Base-by-base conservation (phyloP, 1,140 invertebrate genomes). In the Hormaphis cornu region DNA sequence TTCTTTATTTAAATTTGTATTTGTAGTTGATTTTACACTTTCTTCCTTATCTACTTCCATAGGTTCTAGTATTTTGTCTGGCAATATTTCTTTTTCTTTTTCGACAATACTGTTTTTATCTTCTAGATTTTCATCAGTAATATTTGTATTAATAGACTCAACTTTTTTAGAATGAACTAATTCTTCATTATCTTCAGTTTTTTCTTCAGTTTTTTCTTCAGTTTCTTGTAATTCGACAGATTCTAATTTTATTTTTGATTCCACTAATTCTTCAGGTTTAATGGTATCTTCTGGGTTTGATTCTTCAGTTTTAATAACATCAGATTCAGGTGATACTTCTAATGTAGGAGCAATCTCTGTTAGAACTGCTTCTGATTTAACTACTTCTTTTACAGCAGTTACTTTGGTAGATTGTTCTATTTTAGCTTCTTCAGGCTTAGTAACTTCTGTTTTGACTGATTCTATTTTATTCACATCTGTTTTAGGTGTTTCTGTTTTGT, bases 1-100 rank as follows among this genome's bases (percentile, higher is more conserved):
- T 22, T 72, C 40, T 40, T 73, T 69, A 3, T 69, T 59, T 54
- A 53, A 33, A 28, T 24, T 56, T 40, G 73, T 30, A 44, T 46
- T 16, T 3, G 24, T 10, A 22, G 18, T 63, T 3, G n/a, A 6
- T 46, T 46, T 16, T 46, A 14, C 48, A 69, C 74, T 72, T 46
- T 75, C 74, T 37, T 74, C 72, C 54, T 75, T 74, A n/a, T 71
- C 70, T 54, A 75, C 70, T 24, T 76, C 72, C 8, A 73, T 71
- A 3, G 35, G 26, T 72, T 70, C 56, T 33, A 48, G 53, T 42
- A 46, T 30, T 40, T 73, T 70, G 24, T 66, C 70, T 30, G 44
- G 72, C 72, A 54, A 50, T 70, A 59, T 73, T 70, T 73, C 70
- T 22, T 28, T 37, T 66, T 72, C 61, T 69, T 71, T 72, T 77